Base-by-base conservation (phyloP, 2,113 vertebrate species). In the Ploceus nigricollis region DNA sequence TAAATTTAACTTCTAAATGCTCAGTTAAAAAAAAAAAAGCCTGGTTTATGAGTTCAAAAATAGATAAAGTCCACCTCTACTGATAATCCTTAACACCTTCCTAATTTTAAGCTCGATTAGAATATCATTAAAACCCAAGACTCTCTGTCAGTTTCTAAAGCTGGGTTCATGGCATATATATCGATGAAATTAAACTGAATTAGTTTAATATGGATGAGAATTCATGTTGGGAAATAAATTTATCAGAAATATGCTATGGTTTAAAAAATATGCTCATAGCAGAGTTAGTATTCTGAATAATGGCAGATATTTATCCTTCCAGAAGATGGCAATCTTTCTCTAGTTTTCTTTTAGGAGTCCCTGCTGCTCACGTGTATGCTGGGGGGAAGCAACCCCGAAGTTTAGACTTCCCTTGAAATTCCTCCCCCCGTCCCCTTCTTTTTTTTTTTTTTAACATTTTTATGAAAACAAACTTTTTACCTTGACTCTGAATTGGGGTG, bases 241-340 rank as follows among this genome's bases (percentile, higher is more conserved):
- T 58, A 47, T 70, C 23, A 44, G 25, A 88, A 70, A 83, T 58
- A 65, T 11, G 16, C 7, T 37, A 39, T 5, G 15, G 11, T 84
- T 94, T 82, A n/a, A 76, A 91, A 73, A 71, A 66, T 21, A 57
- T 2, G 10, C 1, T 3, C 30, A 5, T 15, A 48, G 14, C 20
- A 56, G 31, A n/a, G 35, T 75, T 66, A 51, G 8, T 25, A 33
- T 51, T 68, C 48, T 69, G 40, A 90, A 66, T 19, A 87, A 80
- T 27, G 40, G 65, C 76, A 93, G 40, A 56, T 94, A 96, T 93
- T 94, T 97, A 94, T 96, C 95, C 93, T 82, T 93, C 92, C 97
- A 95, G 95, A 75, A 97, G 97, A 75, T 97, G 96, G 95, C 97
- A 94, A 87, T 89, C 93, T 96, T 95, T 91, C 87, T 54, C 88